Conservation (phyloP, 2,797 vertebrate genomes). For the Silurus lanzhouensis region DNA sequence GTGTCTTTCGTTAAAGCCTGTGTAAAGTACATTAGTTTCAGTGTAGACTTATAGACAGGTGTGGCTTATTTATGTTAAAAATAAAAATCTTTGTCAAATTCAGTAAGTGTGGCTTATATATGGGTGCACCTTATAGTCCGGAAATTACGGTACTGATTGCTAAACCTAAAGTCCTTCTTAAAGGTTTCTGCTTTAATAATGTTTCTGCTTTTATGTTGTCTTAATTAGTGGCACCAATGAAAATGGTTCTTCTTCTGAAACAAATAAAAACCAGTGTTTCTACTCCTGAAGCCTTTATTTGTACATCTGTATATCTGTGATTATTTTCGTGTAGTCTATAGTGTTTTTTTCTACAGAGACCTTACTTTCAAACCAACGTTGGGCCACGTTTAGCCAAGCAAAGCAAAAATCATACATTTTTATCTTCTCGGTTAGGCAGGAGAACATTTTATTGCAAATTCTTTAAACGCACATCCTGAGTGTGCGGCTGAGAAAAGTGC, state of each 20-base stretch:
- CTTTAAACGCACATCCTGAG: constrained; percentile 15
- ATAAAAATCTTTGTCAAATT: too few species aligned
- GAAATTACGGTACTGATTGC: too few species aligned
- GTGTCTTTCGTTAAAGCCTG: too few species aligned
- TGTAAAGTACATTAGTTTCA: too few species aligned
- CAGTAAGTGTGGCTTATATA: too few species aligned
- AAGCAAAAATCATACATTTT: constrained; percentile 26
- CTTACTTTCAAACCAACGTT: background rate
- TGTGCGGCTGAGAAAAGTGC: constrained; percentile 13
- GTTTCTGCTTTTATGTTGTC: too few species aligned
- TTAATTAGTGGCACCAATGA: background rate
- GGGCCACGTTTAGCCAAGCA: background rate
- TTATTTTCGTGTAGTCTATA: background rate
- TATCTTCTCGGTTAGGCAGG: constrained; percentile 14
- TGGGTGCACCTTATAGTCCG: too few species aligned
- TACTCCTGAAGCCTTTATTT: background rate
- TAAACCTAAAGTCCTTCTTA: background rate
- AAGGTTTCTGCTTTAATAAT: too few species aligned
- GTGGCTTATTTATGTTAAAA: too few species aligned
- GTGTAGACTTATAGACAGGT: too few species aligned
- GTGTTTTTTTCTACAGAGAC: background rate
- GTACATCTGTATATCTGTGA: background rate
- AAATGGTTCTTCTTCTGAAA: background rate
- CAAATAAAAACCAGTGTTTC: too few species aligned
- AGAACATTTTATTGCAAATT: background rate